These are phyloP conservation scores for Balaenoptera acutorostrata DNA, from an alignment of 2,113 vertebrate genomes.

Conservation along the genomic window DNA sequence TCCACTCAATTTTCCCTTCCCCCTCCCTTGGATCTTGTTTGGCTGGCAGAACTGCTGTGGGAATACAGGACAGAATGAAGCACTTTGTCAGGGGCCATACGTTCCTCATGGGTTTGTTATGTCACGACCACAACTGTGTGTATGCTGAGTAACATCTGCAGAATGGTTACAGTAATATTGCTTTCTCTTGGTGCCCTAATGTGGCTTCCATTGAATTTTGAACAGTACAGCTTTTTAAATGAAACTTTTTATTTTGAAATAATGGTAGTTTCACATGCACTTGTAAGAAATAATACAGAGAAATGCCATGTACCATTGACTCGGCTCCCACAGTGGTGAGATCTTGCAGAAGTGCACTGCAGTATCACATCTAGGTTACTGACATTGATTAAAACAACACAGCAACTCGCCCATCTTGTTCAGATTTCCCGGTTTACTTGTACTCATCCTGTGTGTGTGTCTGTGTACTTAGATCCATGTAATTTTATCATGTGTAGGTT, in stretches of 20 bases:
- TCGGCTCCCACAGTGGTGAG: accelerated
- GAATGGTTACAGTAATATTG: accelerated
- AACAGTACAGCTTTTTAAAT: neutral
- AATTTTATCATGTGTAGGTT: too few relatives aligned
- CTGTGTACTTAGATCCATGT: neutral
- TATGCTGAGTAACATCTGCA: neutral
- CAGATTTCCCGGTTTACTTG: neutral
- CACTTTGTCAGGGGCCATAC: neutral
- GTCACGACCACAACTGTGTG: neutral
- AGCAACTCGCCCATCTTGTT: accelerated
- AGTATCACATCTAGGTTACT: too few relatives aligned
- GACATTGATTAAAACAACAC: accelerated
- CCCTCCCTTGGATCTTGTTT: neutral
- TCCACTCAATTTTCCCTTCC: neutral
- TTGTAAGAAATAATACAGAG: neutral
- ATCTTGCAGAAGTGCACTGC: neutral
- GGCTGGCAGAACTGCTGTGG: neutral
- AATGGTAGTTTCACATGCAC: neutral
- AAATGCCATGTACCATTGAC: neutral
- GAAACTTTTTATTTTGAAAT: neutral
- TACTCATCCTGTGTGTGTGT: neutral
- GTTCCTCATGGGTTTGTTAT: neutral
- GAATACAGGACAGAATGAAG: neutral
- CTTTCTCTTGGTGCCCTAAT: neutral
- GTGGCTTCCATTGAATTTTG: neutral